Conservation (phyloP, 2,113 vertebrate genomes). For the Labrus mixtus region DNA sequence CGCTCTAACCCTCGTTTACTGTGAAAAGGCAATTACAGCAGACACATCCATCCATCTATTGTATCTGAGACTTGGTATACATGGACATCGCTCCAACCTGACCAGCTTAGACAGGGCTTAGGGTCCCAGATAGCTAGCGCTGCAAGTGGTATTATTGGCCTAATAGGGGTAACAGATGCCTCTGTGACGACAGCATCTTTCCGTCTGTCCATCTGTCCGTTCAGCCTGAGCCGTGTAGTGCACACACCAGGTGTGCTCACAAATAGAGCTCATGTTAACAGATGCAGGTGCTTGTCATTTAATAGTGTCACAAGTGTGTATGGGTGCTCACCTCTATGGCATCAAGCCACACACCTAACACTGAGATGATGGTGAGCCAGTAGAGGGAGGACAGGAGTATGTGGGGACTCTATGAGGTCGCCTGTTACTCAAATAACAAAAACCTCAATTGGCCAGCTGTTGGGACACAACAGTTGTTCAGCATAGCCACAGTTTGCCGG, state of each 20-base stretch:
- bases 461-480: conserved; percentile 24
- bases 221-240: conserved; percentile 62
- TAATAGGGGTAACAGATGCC: conserved; percentile 82
- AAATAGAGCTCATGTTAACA: conserved; percentile 61
- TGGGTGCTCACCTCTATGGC: conserved; percentile 49
- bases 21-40: conserved; percentile 51
- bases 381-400: conserved; percentile 16
- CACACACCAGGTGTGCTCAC: conserved; percentile 76
- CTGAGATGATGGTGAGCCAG: conserved; percentile 22
- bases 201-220: conserved; percentile 76
- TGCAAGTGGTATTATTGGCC: conserved; percentile 83
- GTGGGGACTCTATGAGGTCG: conserved; percentile 26
- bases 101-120: conserved; percentile 78
- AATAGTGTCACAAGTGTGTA: conserved; percentile 34
- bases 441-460: conserved; percentile 51
- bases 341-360: conserved; percentile 33
- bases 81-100: conserved; percentile 60
- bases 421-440: conserved; percentile 68
- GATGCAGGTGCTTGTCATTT: conserved; percentile 45
- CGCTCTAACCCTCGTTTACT: conserved; percentile 39
- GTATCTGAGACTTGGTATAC: conserved; percentile 50
- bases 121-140: conserved; percentile 74
- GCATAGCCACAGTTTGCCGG: background rate
- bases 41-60: conserved; percentile 47
- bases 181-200: conserved; percentile 81